These are phyloP conservation scores for Vidua chalybeata DNA, from an alignment of 2,113 vertebrate genomes.

Conservation along the genomic window DNA sequence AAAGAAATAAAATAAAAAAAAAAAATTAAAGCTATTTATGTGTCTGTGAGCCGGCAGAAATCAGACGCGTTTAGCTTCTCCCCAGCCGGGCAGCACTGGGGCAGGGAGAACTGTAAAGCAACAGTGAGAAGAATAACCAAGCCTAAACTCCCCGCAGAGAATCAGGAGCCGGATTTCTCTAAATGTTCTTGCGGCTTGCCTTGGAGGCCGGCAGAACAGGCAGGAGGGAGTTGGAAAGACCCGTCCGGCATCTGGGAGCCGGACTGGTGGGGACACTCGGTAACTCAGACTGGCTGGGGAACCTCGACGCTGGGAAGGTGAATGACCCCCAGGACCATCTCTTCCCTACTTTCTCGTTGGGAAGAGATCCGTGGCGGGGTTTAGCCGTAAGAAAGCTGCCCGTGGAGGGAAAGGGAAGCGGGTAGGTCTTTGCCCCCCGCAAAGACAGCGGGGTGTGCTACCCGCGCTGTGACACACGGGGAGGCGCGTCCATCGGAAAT, in stretches of 20 bases:
- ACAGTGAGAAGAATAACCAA: neutral
- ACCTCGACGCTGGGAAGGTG: too few species aligned
- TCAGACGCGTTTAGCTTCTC: neutral
- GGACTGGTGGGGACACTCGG: neutral
- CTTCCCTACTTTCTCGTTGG: neutral
- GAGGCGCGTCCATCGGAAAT: neutral
- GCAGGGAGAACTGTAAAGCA: neutral
- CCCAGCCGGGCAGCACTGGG: neutral
- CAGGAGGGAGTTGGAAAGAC: neutral
- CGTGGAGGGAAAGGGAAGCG: neutral
- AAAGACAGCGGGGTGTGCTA: too few species aligned
- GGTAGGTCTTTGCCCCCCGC: neutral
- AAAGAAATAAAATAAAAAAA: too few species aligned
- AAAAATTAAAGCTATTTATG: neutral
- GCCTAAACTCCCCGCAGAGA: neutral
- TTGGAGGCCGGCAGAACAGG: neutral
- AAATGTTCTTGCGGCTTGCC: neutral
- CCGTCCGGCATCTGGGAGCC: neutral
- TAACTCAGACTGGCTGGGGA: neutral
- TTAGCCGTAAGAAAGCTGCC: neutral
- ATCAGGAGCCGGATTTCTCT: neutral
- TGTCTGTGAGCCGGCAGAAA: neutral
- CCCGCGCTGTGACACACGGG: neutral
- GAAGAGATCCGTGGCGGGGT: fast-evolving
- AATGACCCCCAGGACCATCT: neutral